phyloP scores from a whole-genome alignment of 2,797 vertebrate species.

The Lates japonicus region DNA sequence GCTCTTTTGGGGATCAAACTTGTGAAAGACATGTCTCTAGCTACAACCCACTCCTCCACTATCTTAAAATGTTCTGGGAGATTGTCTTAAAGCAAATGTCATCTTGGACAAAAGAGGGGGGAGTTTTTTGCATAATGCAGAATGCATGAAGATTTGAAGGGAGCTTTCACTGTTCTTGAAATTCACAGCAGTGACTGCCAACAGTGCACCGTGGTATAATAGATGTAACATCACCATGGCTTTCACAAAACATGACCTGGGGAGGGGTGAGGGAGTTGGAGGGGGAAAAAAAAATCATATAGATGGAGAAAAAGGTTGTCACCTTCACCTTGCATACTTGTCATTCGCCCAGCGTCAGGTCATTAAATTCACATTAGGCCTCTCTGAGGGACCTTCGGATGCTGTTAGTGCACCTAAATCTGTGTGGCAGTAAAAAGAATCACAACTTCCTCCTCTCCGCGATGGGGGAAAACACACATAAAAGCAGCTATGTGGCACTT shows the following conservation, averaged over 20 bases:
- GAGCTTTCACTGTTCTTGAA: slow-evolving; percentile 49
- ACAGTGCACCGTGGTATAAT: slow-evolving; percentile 34
- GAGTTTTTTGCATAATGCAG: slow-evolving; percentile 54
- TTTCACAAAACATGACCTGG: slow-evolving; percentile 66
- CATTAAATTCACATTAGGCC: slow-evolving; percentile 99
- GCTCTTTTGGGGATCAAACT: slow-evolving; percentile 21
- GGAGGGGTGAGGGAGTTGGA: slow-evolving; percentile 22
- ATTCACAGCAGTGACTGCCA: slow-evolving; percentile 42
- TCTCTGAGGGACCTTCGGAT: slow-evolving; percentile 92
- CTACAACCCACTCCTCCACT: background rate
- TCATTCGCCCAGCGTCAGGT: slow-evolving; percentile 96
- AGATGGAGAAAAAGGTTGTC: slow-evolving; percentile 91
- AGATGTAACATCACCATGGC: slow-evolving; percentile 63
- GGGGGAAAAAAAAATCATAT: slow-evolving; percentile 84
- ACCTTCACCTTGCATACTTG: slow-evolving; percentile 95
- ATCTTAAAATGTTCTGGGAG: background rate
- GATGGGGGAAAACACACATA: slow-evolving; percentile 76
- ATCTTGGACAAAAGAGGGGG: slow-evolving; percentile 33
- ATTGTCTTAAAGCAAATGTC: slow-evolving; percentile 32
- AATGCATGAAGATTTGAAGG: slow-evolving; percentile 44
- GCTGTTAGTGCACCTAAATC: slow-evolving; percentile 97
- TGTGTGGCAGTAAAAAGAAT: slow-evolving; percentile 87
- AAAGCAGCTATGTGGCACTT: slow-evolving; percentile 92
- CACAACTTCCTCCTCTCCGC: slow-evolving; percentile 66
- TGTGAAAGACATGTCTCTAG: slow-evolving; percentile 32